These are phyloP conservation scores for Hirundo rustica DNA, from an alignment of 2,797 vertebrate genomes.

Conservation along the genomic window DNA sequence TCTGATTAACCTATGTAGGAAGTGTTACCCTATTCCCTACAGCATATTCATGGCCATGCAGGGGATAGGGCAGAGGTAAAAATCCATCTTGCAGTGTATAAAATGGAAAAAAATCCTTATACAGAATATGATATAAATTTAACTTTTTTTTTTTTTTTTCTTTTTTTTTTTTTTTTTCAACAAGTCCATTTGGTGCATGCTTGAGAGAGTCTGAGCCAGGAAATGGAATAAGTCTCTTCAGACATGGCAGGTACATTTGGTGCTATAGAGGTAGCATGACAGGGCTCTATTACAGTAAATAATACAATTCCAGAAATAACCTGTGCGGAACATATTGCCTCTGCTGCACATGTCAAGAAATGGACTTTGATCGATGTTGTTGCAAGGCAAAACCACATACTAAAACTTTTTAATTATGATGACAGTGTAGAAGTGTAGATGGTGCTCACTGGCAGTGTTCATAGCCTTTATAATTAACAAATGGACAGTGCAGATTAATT, in stretches of 20 bases:
- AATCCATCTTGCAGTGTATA: not conserved
- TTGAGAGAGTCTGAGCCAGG: slow-evolving; percentile 21
- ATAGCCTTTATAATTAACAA: slow-evolving; percentile 66
- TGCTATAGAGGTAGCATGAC: slow-evolving; percentile 54
- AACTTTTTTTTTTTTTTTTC: not conserved
- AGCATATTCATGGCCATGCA: not conserved
- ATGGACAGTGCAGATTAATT: slow-evolving; percentile 63
- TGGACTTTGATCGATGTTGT: slow-evolving; percentile 74
- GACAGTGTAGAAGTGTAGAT: slow-evolving; percentile 57
- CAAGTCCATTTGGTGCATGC: slow-evolving; percentile 32
- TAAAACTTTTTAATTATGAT: slow-evolving; percentile 77
- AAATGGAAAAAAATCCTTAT: not conserved
- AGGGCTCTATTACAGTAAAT: slow-evolving; percentile 71
- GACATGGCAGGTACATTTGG: slow-evolving; percentile 56
- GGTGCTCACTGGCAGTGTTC: slow-evolving; percentile 22
- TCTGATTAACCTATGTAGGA: not conserved
- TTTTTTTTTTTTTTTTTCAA: not conserved
- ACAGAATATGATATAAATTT: not conserved
- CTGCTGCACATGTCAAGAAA: slow-evolving; percentile 71
- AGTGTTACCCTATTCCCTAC: not conserved
- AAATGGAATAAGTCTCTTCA: slow-evolving; percentile 27
- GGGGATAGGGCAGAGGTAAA: not conserved
- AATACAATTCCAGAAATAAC: slow-evolving; percentile 78
- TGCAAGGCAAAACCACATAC: slow-evolving; percentile 66
- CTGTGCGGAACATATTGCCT: slow-evolving; percentile 76